These are phyloP conservation scores for Craterocephalus amniculus DNA, from an alignment of 2,797 vertebrate species.

Conservation along the genomic window DNA sequence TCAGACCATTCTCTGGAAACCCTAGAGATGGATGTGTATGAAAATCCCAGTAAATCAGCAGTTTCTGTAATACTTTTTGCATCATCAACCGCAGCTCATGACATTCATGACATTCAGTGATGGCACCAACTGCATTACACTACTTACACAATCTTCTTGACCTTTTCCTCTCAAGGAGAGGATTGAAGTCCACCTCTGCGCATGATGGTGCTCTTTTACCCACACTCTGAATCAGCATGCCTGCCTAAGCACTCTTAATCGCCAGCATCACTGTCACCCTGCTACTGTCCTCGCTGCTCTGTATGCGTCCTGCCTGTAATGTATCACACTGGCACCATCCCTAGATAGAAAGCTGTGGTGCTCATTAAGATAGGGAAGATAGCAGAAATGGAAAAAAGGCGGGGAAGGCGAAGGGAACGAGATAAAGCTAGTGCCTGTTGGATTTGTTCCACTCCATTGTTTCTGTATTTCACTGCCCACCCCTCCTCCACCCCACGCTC, in stretches of 20 bases:
- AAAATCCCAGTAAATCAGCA: too few relatives aligned
- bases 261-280: constrained; percentile 64
- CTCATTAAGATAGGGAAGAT: constrained; percentile 88
- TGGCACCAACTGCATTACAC: neutral
- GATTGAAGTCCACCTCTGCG: constrained; percentile 10
- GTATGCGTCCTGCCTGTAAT: constrained; percentile 74
- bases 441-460: constrained; percentile 86
- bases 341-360: constrained; percentile 77
- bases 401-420: constrained; percentile 65
- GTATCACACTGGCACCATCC: constrained; percentile 72
- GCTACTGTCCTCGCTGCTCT: constrained; percentile 59
- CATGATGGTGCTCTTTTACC: constrained; percentile 48
- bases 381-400: constrained; percentile 80
- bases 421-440: constrained; percentile 83
- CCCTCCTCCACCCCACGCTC: constrained; percentile 25
- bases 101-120: too few relatives aligned
- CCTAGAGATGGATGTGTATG: neutral
- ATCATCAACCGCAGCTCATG: too few relatives aligned
- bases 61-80: too few relatives aligned
- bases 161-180: constrained; percentile 12
- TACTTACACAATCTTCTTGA: constrained; percentile 4
- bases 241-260: constrained; percentile 64
- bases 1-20: neutral
- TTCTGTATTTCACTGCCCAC: constrained; percentile 71
- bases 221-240: constrained; percentile 52